Conservation (phyloP, 2,888 invertebrate genomes). For the Dendrolimus houi region DNA sequence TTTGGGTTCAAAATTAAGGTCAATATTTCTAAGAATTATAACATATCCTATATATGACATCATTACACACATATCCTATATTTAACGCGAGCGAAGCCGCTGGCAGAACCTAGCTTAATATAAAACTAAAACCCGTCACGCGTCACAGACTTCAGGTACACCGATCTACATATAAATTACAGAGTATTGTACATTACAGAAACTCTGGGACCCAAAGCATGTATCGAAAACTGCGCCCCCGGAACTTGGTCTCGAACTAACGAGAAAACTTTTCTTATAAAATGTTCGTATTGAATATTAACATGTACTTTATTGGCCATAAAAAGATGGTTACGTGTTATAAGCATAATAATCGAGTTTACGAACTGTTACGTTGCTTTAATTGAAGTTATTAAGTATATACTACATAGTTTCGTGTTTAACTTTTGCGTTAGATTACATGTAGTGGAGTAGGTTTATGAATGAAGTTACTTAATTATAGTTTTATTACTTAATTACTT, state of each 20-base stretch:
- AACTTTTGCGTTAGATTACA: not conserved
- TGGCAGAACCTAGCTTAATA: no score
- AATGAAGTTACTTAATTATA: no score
- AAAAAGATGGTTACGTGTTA: constrained; percentile 39
- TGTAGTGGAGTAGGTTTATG: not conserved
- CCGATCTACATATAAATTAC: not conserved
- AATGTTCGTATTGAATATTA: constrained; percentile 65
- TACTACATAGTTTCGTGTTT: not conserved
- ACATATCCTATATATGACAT: no score
- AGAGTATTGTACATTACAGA: constrained; percentile 5
- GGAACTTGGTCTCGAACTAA: constrained; percentile 36
- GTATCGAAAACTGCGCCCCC: constrained; percentile 29
- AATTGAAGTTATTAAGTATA: constrained; percentile 23
- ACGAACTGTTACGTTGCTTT: constrained; percentile 23
- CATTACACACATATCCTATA: no score
- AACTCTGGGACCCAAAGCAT: constrained; percentile 12
- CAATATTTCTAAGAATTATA: no score
- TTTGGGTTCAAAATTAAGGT: no score
- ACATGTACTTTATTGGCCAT: constrained; percentile 54
- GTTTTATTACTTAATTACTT: no score
- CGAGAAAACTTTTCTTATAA: constrained; percentile 62
- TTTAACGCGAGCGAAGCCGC: no score
- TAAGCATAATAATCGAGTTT: constrained; percentile 41
- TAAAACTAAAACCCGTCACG: not conserved
- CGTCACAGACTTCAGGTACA: not conserved